Base-by-base conservation (phyloP, 2,888 invertebrate species). In the Mactromeris polynyma region DNA sequence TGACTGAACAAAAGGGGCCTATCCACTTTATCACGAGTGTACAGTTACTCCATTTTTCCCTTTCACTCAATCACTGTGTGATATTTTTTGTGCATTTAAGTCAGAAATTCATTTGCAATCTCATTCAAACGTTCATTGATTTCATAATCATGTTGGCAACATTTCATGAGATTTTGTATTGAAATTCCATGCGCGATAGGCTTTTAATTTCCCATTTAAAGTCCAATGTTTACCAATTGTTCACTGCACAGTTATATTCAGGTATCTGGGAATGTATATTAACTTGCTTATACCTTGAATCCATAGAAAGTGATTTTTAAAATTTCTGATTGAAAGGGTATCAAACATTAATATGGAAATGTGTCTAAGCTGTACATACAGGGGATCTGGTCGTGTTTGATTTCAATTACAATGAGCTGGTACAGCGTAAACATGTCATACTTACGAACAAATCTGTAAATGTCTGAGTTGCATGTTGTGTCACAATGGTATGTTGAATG, bases 121-220 rank as follows among this genome's bases (percentile, higher is more conserved):
- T 36, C 73, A 36, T 73, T 73, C 73, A 73, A 73, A 73, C 36
- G 26, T 73, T 73, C 73, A 73, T 73, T 33, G 73, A 73, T 73
- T 73, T 73, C n/a, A 73, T 73, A 73, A 73, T 73, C 7, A 26
- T 33, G 26, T 73, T 33, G 33, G 33, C 73, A 73, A 33, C 36
- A 19, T 7, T 11, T 33, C 14, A 33, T 33, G 17, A 36, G 36
- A 73, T 73, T 33, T 73, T 73, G 19, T 33, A 73, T 73, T 33
- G 36, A 26, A 73, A 73, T 73, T 73, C 73, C 17, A 64, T 26
- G 58, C 26, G 58, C 26, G 58, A 73, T 73, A 33, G 73, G 73
- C 73, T 73, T 73, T 73, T 73, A 73, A 73, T 73, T 73, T 73
- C 36, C 36, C 73, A 73, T 73, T 73, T 33, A 73, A 73, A 73